Evolutionary conservation across 1,140 invertebrate species (phyloP), one percentile per base, ranked within the genome.

Genomic region (Maniola jurtina): DNA sequence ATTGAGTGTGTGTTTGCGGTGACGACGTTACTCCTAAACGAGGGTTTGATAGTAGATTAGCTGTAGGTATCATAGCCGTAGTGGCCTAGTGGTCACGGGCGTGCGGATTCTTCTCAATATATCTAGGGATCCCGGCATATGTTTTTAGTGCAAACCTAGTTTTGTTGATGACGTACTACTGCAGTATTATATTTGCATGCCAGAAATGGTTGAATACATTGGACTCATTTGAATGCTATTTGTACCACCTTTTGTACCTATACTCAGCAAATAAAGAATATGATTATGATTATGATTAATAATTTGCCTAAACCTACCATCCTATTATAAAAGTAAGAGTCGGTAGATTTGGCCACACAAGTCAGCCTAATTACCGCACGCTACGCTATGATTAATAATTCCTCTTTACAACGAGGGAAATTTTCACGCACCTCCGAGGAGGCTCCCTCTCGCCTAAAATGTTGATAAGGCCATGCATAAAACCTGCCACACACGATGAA

Each of bases 401-500:
- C 55, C 55, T 15, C 16, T 14, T 40, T 34, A 25, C 47, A 6
- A n/a, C 47, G 11, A 48, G 47, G 10, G 11, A 15, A 57, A 40
- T 38, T 40, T 40, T n/a, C 34, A 38, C 35, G 35, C 25, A 38
- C 55, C 13, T 57, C 15, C 35, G 55, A 36, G 54, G 54, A 56
- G 35, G 33, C 14, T 9, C 57, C 7, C 47, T 36, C 14, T 36
- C 14, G 40, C 45, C 57, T 68, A 40, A 68, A 68, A 68, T 64
- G 67, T 68, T 68, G 50, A 68, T 68, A 68, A 68, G 67, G 56
- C 33, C 36, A 59, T 66, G 35, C 64, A 62, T 70, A 71, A 64
- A 63, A 63, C 58, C 47, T 65, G 69, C 48, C 69, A 66, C 63
- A 57, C 55, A 61, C 66, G 66, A 73, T 75, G 71, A 72, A 77